Evolutionary conservation across 2,797 vertebrate genomes (phyloP), one percentile per base, ranked within the genome.

Genomic region (Epinephelus malabaricus): DNA sequence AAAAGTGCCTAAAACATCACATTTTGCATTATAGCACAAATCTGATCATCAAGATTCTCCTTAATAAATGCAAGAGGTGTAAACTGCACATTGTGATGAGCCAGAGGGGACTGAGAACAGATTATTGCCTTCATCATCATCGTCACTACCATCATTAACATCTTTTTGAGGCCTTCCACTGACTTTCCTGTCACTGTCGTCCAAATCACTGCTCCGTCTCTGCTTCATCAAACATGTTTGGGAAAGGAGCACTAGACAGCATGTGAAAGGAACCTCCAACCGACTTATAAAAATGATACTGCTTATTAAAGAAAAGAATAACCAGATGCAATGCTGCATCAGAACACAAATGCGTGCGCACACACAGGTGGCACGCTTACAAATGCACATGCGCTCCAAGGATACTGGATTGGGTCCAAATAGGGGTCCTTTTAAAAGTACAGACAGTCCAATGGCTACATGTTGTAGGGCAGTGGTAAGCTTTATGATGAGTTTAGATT

Each of bases 391-490:
- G 61, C 45, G 30, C 79, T 79, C 65, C 46, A 50, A 10, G 18
- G 14, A 34, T 47, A 47, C 17, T 6, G 27, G 34, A 55, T 50
- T 17, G 64, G 73, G 51, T 72, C 66, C 61, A 74, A 61, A 65
- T 47, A 50, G 1, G n/a, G 55, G 59, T 59, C 47, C 23, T 62
- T 73, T 56, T 45, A 56, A 51, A 76, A 71, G 38, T 63, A 40
- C 10, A 15, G 8, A 85, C 67, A 30, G 68, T 71, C 17, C 21
- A 60, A 65, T 66, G 78, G 72, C 68, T 80, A 13, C 78, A 56
- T 8, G 30, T 84, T 11, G 40, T 61, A 77, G 83, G 94, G 94
- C 94, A 95, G 95, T 95, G 92, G 60, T 83, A 51, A 81, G 94
- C 94, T 94, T 90, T 82, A 18, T 13, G 60, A 63, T 46, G 13